Percentiles rank a stretch among this genome's conserved stretches.
phyloP scores from a whole-genome alignment of 2,797 vertebrate species.

The Melopsittacus undulatus region DNA sequence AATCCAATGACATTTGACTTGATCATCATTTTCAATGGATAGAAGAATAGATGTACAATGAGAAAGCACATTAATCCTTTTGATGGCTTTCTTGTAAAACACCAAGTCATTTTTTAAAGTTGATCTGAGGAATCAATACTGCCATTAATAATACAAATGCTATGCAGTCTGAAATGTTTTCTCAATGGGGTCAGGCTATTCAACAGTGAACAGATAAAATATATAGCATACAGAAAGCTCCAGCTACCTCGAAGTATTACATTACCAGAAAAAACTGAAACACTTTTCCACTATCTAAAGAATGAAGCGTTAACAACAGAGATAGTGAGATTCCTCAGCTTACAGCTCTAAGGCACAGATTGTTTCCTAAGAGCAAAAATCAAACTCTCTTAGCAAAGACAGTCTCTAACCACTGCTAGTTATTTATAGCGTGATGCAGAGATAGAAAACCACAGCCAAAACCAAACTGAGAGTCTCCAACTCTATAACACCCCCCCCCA shows the following conservation, averaged over 20 bases:
- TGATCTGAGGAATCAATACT: constrained; percentile 33
- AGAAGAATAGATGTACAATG: not conserved
- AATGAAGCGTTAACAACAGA: constrained; percentile 14
- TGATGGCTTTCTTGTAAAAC: constrained; percentile 44
- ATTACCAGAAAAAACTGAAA: constrained; percentile 21
- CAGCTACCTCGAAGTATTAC: not conserved
- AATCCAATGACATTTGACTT: not conserved
- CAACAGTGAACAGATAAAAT: constrained; percentile 23
- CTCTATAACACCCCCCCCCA: rapidly evolving
- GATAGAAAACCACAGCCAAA: constrained; percentile 30
- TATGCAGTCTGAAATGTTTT: not conserved
- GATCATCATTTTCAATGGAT: not conserved
- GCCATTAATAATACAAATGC: constrained; percentile 1
- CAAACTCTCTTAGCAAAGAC: not conserved
- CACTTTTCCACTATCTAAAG: not conserved
- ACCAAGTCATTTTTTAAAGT: constrained; percentile 18
- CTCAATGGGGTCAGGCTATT: constrained; percentile 18
- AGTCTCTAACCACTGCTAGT: constrained; percentile 27
- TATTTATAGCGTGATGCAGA: constrained; percentile 12
- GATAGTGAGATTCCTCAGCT: not conserved
- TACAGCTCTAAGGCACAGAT: not conserved
- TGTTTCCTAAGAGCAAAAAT: constrained; percentile 28
- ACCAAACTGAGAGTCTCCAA: not conserved
- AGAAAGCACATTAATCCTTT: constrained; percentile 27
- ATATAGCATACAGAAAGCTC: not conserved